Conservation (phyloP, 1,140 invertebrate genomes). For the Solenopsis fugax region DNA sequence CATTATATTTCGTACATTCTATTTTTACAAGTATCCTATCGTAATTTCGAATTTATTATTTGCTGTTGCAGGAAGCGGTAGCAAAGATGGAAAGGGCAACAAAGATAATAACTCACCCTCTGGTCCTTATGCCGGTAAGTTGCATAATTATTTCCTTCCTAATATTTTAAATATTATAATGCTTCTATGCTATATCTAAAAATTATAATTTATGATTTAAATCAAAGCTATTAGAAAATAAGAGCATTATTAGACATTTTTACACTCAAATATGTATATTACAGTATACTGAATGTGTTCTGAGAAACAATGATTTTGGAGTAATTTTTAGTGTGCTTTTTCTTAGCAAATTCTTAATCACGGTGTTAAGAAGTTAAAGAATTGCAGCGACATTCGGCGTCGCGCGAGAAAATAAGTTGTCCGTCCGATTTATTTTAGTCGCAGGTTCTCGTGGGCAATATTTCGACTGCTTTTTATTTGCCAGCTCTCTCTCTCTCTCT, state of each 20-base stretch:
- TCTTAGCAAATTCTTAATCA: neutral
- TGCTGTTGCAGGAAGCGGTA: slow-evolving; percentile 90
- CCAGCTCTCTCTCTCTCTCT: neutral
- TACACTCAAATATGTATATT: too few relatives aligned
- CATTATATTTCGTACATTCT: slow-evolving; percentile 3
- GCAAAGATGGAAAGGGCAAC: slow-evolving; percentile 89
- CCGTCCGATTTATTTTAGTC: slow-evolving; percentile 54
- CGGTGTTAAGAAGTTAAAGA: neutral
- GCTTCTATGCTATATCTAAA: neutral
- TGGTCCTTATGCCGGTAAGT: slow-evolving; percentile 87
- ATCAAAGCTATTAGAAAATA: neutral
- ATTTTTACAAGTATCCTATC: neutral
- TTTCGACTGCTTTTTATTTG: slow-evolving; percentile 43
- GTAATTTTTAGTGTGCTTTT: neutral
- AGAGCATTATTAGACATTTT: too few relatives aligned
- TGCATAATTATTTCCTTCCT: neutral
- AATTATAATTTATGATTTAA: neutral
- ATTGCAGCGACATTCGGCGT: neutral
- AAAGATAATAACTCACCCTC: slow-evolving; percentile 91
- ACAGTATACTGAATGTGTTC: neutral
- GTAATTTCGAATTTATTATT: slow-evolving; percentile 60
- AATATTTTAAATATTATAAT: neutral
- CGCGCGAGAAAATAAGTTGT: slow-evolving; percentile 42
- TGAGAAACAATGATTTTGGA: neutral
- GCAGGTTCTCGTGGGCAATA: slow-evolving; percentile 44